Evolutionary conservation across 2,888 invertebrate genomes (phyloP).

Genomic region (Cacoxenus indagator): DNA sequence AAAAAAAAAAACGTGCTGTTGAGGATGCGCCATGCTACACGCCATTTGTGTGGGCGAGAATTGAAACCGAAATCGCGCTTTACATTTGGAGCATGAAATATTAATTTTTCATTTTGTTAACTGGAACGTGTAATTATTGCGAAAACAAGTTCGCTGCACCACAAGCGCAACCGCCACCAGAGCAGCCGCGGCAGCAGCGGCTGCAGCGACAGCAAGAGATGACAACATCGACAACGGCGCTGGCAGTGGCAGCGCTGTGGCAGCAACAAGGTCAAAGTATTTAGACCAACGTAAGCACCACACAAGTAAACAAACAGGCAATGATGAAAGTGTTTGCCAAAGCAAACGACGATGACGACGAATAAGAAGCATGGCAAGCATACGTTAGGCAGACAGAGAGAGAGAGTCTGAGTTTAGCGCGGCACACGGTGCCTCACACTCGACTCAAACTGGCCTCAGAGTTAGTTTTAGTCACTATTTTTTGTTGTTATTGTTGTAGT

Average conservation of each 20-base stretch:
- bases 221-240: neutral
- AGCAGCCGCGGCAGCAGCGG: neutral
- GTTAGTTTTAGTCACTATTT: neutral
- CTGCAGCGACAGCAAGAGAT: neutral
- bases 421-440: too few relatives aligned
- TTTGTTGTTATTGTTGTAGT: constrained; percentile 18
- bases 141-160: constrained; percentile 9
- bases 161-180: neutral
- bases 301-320: constrained; percentile 4
- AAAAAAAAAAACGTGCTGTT: too few relatives aligned
- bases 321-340: constrained; percentile 9
- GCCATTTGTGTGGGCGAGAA: too few relatives aligned
- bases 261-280: constrained; percentile 18
- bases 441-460: neutral
- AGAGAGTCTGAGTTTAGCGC: too few relatives aligned
- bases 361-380: neutral
- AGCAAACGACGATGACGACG: neutral
- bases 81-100: constrained; percentile 6
- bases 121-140: constrained; percentile 39
- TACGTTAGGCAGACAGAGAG: neutral
- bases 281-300: constrained; percentile 17
- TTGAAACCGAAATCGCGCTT: neutral
- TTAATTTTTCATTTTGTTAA: constrained; percentile 30
- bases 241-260: neutral
- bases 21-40: too few relatives aligned